Evolutionary conservation across 2,888 invertebrate genomes (phyloP).

Genomic region (Schizaphis graminum): DNA sequence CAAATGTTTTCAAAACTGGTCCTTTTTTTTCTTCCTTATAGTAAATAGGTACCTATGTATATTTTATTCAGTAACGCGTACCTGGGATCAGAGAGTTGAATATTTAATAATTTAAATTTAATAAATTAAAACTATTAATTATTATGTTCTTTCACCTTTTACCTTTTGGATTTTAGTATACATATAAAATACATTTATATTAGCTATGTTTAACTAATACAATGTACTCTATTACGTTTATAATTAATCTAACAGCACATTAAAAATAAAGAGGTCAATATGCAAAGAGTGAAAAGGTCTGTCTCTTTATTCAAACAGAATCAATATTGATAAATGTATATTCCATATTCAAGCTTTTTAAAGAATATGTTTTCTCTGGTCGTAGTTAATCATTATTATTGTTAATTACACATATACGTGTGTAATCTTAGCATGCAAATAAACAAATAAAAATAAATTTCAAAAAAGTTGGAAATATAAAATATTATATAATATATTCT

Average conservation of each 20-base stretch:
- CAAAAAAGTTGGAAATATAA: neutral
- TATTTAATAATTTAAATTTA: neutral
- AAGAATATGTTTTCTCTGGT: neutral
- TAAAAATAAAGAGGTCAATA: neutral
- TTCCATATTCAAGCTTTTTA: neutral
- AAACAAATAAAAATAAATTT: neutral
- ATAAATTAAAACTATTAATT: neutral
- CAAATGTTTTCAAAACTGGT: neutral
- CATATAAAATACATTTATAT: neutral
- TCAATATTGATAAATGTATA: neutral
- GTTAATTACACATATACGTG: neutral
- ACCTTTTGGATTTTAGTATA: neutral
- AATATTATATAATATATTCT: too few relatives aligned
- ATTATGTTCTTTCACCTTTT: neutral
- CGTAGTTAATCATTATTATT: neutral
- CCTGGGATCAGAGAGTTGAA: neutral
- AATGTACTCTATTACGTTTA: neutral
- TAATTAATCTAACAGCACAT: neutral
- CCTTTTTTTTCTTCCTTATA: neutral
- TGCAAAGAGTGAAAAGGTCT: neutral
- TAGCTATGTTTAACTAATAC: neutral
- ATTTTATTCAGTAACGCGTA: neutral
- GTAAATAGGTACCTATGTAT: neutral
- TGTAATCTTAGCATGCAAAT: neutral
- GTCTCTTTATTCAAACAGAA: neutral